Conservation (phyloP, 1,140 invertebrate species). For the Drosophila watanabei region DNA sequence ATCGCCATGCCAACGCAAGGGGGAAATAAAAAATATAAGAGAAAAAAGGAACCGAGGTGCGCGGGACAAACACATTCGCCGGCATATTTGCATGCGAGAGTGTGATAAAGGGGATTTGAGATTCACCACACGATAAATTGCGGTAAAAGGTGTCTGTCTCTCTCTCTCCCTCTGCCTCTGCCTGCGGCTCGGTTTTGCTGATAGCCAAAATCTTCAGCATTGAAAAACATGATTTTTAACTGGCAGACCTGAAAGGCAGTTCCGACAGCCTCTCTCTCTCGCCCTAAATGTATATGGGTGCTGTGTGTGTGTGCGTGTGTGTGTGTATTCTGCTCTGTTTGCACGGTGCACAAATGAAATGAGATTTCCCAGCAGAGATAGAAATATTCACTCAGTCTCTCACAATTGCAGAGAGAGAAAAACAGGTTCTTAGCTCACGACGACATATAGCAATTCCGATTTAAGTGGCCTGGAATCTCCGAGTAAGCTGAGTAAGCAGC, state of each 20-base stretch:
- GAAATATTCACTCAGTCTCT: constrained; percentile 41
- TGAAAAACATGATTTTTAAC: constrained; percentile 83
- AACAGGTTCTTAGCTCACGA: constrained; percentile 12
- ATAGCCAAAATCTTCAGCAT: constrained; percentile 69
- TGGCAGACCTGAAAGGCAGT: constrained; percentile 66
- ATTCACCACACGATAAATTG: constrained; percentile 79
- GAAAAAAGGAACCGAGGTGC: neutral
- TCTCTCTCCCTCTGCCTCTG: constrained; percentile 38
- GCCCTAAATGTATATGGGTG: neutral
- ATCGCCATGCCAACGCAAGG: constrained; percentile 54
- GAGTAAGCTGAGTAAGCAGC: neutral
- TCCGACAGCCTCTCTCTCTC: constrained; percentile 30
- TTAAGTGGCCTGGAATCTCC: constrained; percentile 10
- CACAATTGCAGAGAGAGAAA: constrained; percentile 17
- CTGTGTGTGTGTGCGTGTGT: neutral
- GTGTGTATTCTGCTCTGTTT: constrained; percentile 26
- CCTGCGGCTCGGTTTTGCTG: constrained; percentile 47
- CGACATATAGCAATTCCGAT: neutral
- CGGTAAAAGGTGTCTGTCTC: constrained; percentile 75
- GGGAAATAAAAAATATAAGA: neutral
- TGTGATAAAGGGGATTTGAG: constrained; percentile 66
- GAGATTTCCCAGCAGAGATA: constrained; percentile 75
- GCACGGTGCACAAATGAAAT: constrained; percentile 74
- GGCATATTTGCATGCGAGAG: constrained; percentile 33
- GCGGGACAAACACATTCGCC: constrained; percentile 15